These are phyloP conservation scores for Tupiocoris notatus DNA, from an alignment of 2,888 invertebrate genomes.

Conservation along the genomic window DNA sequence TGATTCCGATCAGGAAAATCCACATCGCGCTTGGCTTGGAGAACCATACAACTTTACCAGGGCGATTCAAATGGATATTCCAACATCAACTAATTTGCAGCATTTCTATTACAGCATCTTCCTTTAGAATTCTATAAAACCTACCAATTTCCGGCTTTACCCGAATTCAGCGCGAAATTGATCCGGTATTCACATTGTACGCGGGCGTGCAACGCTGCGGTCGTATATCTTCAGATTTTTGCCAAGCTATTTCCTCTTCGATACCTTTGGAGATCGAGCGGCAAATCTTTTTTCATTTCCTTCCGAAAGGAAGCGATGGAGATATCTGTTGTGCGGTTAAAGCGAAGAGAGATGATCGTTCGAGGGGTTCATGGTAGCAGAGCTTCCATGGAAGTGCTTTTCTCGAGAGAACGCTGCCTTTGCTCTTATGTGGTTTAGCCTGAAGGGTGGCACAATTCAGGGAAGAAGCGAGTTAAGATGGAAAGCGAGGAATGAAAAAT, in stretches of 20 bases:
- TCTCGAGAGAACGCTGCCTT: not conserved
- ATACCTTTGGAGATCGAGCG: slow-evolving; percentile 31
- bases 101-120: no score
- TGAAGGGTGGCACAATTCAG: not conserved
- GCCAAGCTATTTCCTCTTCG: slow-evolving; percentile 25
- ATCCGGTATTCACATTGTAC: no score
- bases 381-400: not conserved
- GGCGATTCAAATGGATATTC: no score
- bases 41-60: no score
- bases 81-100: no score
- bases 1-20: no score
- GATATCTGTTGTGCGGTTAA: no score
- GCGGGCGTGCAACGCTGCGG: not conserved
- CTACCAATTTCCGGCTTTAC: no score
- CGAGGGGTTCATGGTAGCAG: no score
- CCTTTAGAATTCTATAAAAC: no score
- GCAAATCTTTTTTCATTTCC: slow-evolving; percentile 28
- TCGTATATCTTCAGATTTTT: slow-evolving; percentile 27
- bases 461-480: slow-evolving; percentile 2
- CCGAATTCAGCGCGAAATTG: not conserved
- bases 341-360: not conserved
- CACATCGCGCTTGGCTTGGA: no score
- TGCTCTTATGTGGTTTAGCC: not conserved
- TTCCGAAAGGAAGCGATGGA: not conserved
- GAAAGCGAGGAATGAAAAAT: slow-evolving; percentile 33